phyloP scores from a whole-genome alignment of 2,797 vertebrate genomes.

The Silurus aristotelis region DNA sequence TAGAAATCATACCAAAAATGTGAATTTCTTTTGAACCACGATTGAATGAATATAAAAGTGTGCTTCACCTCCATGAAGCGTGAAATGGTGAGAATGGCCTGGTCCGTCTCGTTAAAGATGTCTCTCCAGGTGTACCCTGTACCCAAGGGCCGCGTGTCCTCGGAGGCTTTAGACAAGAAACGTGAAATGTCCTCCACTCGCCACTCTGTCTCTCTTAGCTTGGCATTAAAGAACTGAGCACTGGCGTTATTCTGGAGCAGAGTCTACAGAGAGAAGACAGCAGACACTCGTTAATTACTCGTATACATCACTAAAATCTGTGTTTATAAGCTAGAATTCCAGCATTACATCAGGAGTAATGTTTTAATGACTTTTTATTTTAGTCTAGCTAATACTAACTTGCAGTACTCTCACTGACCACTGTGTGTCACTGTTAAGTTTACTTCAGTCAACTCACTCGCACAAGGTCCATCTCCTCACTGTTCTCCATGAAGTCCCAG shows the following conservation, averaged over 20 bases:
- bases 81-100: constrained; percentile 87
- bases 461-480: constrained; percentile 87
- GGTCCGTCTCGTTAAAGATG: constrained; percentile 90
- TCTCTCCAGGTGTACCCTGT: constrained; percentile 87
- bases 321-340: background rate
- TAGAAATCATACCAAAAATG: background rate
- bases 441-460: constrained; percentile 74
- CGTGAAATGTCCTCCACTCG: constrained; percentile 77
- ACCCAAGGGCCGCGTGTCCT: constrained; percentile 68
- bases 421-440: constrained; percentile 37
- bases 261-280: constrained; percentile 69
- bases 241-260: constrained; percentile 84
- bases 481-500: constrained; percentile 90
- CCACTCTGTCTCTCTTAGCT: constrained; percentile 82
- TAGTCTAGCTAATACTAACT: background rate
- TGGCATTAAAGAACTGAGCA: constrained; percentile 76
- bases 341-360: too few relatives aligned
- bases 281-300: background rate
- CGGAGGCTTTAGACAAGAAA: constrained; percentile 84
- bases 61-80: constrained; percentile 91
- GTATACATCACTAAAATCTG: background rate
- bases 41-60: background rate
- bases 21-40: background rate
- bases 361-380: background rate
- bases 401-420: constrained; percentile 20